A percentile compares a stretch with the other conserved stretches of the same genome.
phyloP scores from a whole-genome alignment of 23 tunicate genomes.

The Ciona savignyi region DNA sequence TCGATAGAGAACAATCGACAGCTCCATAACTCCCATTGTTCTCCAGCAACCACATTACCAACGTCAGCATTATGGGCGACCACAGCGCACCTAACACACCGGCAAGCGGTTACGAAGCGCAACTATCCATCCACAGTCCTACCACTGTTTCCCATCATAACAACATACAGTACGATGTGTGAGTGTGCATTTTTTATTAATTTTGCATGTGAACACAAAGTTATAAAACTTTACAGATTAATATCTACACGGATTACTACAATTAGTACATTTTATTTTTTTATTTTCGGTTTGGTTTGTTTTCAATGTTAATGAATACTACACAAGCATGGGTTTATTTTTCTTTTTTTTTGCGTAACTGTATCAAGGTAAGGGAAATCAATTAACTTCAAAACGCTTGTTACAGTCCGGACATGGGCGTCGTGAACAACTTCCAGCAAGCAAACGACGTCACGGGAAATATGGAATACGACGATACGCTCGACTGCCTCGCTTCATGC shows the following conservation, averaged over 20 bases:
- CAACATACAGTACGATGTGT: constrained; percentile 68
- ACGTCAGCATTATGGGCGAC: constrained; percentile 45
- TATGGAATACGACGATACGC: constrained; percentile 84
- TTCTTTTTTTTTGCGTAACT: too few relatives aligned
- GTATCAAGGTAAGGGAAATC: too few relatives aligned
- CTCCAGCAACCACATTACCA: constrained; percentile 6
- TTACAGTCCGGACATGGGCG: constrained; percentile 48
- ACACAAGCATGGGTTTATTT: too few relatives aligned
- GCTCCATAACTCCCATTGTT: too few relatives aligned
- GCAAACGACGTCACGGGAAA: constrained; percentile 24
- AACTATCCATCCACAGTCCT: constrained; percentile 58
- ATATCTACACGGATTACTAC: too few relatives aligned
- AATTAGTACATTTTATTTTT: too few relatives aligned
- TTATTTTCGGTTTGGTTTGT: too few relatives aligned
- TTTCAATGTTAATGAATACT: too few relatives aligned
- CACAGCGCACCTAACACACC: constrained; percentile 89
- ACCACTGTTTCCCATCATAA: constrained; percentile 47
- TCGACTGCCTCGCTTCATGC: constrained; percentile 55
- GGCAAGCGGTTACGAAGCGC: constrained; percentile 64
- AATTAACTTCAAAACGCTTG: too few relatives aligned
- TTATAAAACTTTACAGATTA: too few relatives aligned
- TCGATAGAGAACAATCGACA: too few relatives aligned
- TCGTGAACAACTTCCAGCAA: constrained; percentile 47
- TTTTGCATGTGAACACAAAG: background rate
- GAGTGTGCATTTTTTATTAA: constrained; percentile 15